These are phyloP conservation scores for Atethmia centrago DNA, from an alignment of 2,888 invertebrate species.

Conservation along the genomic window DNA sequence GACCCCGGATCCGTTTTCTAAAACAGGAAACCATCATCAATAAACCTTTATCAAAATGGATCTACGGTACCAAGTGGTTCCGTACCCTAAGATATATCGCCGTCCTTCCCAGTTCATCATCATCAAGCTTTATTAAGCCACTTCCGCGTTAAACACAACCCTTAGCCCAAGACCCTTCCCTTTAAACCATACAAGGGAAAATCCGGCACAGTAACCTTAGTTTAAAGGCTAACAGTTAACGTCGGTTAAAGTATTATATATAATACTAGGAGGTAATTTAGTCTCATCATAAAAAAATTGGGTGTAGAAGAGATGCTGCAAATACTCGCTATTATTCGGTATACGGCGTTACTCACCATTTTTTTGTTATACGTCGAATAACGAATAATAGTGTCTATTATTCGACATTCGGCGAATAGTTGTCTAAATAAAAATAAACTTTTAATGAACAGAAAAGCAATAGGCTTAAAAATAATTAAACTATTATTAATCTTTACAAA, in stretches of 20 bases:
- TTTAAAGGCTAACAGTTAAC: constrained; percentile 13
- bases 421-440: too few relatives aligned
- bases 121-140: constrained; percentile 33
- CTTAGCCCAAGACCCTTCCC: background rate
- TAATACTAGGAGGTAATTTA: background rate
- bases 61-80: background rate
- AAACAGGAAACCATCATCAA: background rate
- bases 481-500: too few relatives aligned
- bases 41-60: constrained; percentile 15
- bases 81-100: constrained; percentile 11
- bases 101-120: constrained; percentile 35
- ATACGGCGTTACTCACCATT: too few relatives aligned
- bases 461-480: too few relatives aligned
- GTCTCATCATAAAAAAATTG: too few relatives aligned
- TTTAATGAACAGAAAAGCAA: too few relatives aligned
- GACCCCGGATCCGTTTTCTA: background rate
- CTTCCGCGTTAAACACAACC: constrained; percentile 11
- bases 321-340: too few relatives aligned
- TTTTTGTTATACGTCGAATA: too few relatives aligned
- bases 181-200: constrained; percentile 12
- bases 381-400: too few relatives aligned
- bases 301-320: too few relatives aligned
- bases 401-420: too few relatives aligned
- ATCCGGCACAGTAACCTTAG: constrained; percentile 21
- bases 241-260: constrained; percentile 13